Base-by-base conservation (phyloP, 2,888 invertebrate species). In the Pachymerium ferrugineum region DNA sequence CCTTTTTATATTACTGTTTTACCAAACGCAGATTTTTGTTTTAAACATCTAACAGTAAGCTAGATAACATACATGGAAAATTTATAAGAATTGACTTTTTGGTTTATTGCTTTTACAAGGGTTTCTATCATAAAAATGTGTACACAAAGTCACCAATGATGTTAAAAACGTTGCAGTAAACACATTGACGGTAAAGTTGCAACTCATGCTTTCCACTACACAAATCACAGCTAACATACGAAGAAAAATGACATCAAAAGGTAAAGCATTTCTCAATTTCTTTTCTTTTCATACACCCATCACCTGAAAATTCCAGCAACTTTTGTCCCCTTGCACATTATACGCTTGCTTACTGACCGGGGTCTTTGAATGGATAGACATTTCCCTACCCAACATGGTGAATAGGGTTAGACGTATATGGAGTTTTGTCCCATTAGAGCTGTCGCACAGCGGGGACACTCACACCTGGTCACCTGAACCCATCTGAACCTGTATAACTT, bases 381-480 rank as follows among this genome's bases (percentile, higher is more conserved):
- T 54, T 25, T 54, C 54, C 54, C 54, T 54, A 25, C 25, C 47
- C 54, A 54, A 22, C 19, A n/a, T n/a, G 54, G n/a, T n/a, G n/a
- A n/a, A n/a, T 25, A 54, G 54, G 54, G 54, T 22, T n/a, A n/a
- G n/a, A n/a, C n/a, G n/a, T n/a, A n/a, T 25, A 54, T 12, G 25
- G 54, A 54, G 54, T 54, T 54, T 54, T 54, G n/a, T 54, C 25
- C 54, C 54, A 54, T 54, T 54, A 54, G 54, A 22, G 54, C 54
- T 28, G 54, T 54, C 25, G 28, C 54, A 54, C 54, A 54, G 54
- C 54, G 54, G 54, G 54, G 25, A 54, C 54, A 54, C 54, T 54
- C 54, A 54, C 54, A 54, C 54, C 54, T 54, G 54, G 54, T 54
- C 54, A 54, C 54, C 54, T 22, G 54, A n/a, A n/a, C n/a, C n/a